Evolutionary conservation across 1,140 invertebrate species (phyloP).

Genomic region (Macrosteles quadrilineatus): DNA sequence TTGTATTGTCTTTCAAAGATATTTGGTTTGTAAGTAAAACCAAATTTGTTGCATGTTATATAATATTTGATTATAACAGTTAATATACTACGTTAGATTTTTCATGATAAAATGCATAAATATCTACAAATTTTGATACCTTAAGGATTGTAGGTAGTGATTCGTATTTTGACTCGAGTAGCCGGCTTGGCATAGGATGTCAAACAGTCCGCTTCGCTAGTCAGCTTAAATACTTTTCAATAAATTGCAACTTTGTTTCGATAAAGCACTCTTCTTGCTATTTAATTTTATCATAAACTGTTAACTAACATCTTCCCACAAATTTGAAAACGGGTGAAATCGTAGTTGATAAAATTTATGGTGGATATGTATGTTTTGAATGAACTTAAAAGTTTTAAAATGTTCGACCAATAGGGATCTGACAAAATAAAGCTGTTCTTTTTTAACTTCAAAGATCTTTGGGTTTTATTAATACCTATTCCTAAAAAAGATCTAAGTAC

Average conservation of each 20-base stretch:
- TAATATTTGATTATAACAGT: slow-evolving; percentile 8
- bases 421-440: slow-evolving; percentile 24
- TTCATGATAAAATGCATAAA: slow-evolving; percentile 11
- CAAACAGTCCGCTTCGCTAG: slow-evolving; percentile 12
- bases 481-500: too few species aligned
- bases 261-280: slow-evolving; percentile 19
- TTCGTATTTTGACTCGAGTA: neutral
- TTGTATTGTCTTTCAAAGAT: too few species aligned
- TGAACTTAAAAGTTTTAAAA: slow-evolving; percentile 23
- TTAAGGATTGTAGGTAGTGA: slow-evolving; percentile 15
- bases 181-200: slow-evolving; percentile 6
- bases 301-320: slow-evolving; percentile 11
- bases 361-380: slow-evolving; percentile 22
- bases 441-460: slow-evolving; percentile 11
- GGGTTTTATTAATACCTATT: neutral
- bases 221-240: slow-evolving; percentile 5
- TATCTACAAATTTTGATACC: slow-evolving; percentile 26
- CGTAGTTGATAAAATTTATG: slow-evolving; percentile 10
- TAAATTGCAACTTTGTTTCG: slow-evolving; percentile 18
- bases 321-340: slow-evolving; percentile 18
- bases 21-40: neutral
- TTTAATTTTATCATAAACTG: slow-evolving; percentile 22
- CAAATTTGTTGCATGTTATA: slow-evolving; percentile 11
- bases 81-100: slow-evolving; percentile 6
- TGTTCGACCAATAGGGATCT: slow-evolving; percentile 24